Evolutionary conservation across 2,797 vertebrate species (phyloP), one percentile per base, ranked within the genome.

Genomic region (Monodelphis domestica): DNA sequence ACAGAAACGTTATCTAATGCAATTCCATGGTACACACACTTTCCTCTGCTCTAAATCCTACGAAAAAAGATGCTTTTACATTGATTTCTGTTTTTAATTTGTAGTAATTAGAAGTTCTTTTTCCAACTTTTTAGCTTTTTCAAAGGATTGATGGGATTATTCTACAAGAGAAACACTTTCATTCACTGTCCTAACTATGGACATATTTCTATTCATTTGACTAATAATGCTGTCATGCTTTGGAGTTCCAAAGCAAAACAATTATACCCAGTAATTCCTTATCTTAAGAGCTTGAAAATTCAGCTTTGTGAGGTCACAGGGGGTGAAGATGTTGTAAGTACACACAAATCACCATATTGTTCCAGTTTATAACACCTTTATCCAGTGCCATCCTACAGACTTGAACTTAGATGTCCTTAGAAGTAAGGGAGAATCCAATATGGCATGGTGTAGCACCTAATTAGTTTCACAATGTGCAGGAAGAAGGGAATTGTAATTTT

Each of bases 41-140:
- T 63, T 91, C 93, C 55, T n/a, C 84, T 54, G 38, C 26, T n/a
- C 4, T 3, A 90, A 94, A 84, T 90, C 56, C 53, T 50, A 90
- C 92, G 38, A 57, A 53, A n/a, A 93, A 53, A 89, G 17, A 53
- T 33, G 26, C n/a, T 89, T 90, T 93, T 56, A 88, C 45, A 56
- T 84, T 90, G 14, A 54, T 45, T 93, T 91, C 88, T 92, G 53
- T 91, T 87, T 93, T 90, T 93, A 88, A 93, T 90, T 29, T 54
- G 59, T 56, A 54, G 54, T 55, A 78, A 53, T 57, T 51, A 90
- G 29, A n/a, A 88, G 45, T 63, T n/a, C 63, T 70, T 90, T 59
- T 33, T 56, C 87, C 53, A 70, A 90, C 63, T 93, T 88, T 90
- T 92, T 90, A 92, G 54, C n/a, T 57, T 91, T 93, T 91, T 50